Conservation (phyloP, 2,888 invertebrate genomes). For the Miltochrista miniata region DNA sequence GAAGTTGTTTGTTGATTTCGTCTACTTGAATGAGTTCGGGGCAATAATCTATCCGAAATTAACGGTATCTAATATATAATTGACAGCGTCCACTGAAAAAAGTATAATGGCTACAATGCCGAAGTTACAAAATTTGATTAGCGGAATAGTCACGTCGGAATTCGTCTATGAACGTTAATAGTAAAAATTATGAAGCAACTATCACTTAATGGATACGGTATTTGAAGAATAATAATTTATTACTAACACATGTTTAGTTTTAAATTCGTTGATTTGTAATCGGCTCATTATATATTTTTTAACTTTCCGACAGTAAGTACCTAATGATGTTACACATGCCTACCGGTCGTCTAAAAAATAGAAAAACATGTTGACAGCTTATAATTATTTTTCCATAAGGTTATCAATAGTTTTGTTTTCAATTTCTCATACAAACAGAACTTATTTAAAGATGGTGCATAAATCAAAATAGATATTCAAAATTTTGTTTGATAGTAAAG, state of each 20-base stretch:
- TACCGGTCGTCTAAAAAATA: too few species aligned
- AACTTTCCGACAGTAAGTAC: too few species aligned
- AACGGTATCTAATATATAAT: slow-evolving; percentile 72
- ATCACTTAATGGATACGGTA: slow-evolving; percentile 50
- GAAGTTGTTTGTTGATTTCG: neutral
- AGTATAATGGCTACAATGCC: slow-evolving; percentile 77
- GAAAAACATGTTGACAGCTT: too few species aligned
- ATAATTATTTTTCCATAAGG: too few species aligned
- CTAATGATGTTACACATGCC: too few species aligned
- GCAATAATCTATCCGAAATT: slow-evolving; percentile 59
- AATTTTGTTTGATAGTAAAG: too few species aligned
- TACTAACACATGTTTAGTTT: neutral
- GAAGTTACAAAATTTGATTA: slow-evolving; percentile 84
- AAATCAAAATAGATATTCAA: too few species aligned
- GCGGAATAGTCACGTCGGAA: slow-evolving; percentile 80
- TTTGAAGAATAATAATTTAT: neutral
- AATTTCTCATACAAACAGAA: too few species aligned
- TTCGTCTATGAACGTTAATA: slow-evolving; percentile 63
- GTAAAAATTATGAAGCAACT: slow-evolving; percentile 23
- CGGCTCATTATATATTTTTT: too few species aligned
- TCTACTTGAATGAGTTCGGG: slow-evolving; percentile 21
- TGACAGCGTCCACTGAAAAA: slow-evolving; percentile 68
- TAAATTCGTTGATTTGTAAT: neutral
- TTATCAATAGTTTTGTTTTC: too few species aligned
- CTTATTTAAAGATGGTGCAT: too few species aligned